Conservation (phyloP, 2,113 vertebrate species). For the Steatornis caripensis region DNA sequence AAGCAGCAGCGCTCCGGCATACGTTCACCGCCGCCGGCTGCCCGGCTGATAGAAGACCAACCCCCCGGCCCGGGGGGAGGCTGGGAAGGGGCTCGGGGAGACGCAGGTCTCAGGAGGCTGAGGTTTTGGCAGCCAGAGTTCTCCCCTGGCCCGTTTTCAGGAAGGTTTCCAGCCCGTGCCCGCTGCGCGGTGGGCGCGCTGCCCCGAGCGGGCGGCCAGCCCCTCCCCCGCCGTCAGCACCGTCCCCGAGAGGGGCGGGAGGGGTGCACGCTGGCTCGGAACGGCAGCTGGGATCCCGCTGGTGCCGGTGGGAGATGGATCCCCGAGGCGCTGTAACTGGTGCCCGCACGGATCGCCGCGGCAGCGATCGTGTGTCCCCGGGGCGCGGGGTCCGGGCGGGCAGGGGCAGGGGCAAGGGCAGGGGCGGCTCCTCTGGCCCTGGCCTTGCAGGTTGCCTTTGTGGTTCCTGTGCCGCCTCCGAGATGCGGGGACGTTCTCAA, state of each 20-base stretch:
- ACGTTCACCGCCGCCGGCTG: not conserved
- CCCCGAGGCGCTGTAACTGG: not conserved
- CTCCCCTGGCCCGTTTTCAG: not conserved
- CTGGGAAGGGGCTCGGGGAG: not conserved
- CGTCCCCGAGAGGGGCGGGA: not conserved
- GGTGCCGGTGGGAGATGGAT: fast-evolving
- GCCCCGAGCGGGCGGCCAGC: not conserved
- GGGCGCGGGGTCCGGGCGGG: not conserved
- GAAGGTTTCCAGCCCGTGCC: not conserved
- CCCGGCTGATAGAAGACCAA: not conserved
- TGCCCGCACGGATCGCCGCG: not conserved
- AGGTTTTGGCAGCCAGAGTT: not conserved
- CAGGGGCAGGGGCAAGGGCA: not conserved
- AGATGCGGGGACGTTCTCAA: not conserved
- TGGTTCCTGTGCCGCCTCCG: not conserved
- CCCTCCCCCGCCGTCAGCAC: not conserved
- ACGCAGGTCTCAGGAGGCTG: too few species aligned
- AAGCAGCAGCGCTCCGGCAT: not conserved
- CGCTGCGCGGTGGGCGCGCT: not conserved
- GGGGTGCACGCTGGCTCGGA: fast-evolving
- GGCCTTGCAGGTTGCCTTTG: not conserved
- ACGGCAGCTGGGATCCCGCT: not conserved
- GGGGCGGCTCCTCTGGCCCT: not conserved
- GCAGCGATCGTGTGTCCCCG: not conserved
- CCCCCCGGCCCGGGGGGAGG: not conserved